phyloP scores from a whole-genome alignment of 2,888 invertebrate species.

The Ditula angustiorana region DNA sequence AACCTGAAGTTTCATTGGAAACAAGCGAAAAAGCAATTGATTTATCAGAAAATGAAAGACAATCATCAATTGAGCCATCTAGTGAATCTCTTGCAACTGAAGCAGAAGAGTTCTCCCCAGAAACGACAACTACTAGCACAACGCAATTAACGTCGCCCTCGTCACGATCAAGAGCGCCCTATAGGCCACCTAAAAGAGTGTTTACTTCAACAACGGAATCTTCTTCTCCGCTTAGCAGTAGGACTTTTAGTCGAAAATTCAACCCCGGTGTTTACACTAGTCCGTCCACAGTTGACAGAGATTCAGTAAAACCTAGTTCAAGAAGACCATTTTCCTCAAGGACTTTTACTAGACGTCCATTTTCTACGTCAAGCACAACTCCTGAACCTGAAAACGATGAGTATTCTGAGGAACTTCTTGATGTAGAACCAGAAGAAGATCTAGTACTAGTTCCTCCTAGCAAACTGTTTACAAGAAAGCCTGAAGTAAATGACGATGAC shows the following conservation, averaged over 20 bases:
- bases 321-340: slow-evolving; percentile 70
- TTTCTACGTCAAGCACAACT: slow-evolving; percentile 74
- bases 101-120: slow-evolving; percentile 46
- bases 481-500: slow-evolving; percentile 55
- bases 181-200: slow-evolving; percentile 71
- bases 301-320: slow-evolving; percentile 62
- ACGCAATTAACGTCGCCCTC: slow-evolving; percentile 58
- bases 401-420: slow-evolving; percentile 56
- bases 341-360: slow-evolving; percentile 72
- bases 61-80: slow-evolving; percentile 20
- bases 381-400: slow-evolving; percentile 66
- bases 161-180: slow-evolving; percentile 68
- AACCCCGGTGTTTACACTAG: slow-evolving; percentile 80
- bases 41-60: slow-evolving; percentile 53
- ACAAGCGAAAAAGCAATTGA: slow-evolving; percentile 58
- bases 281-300: slow-evolving; percentile 69
- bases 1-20: slow-evolving; percentile 57
- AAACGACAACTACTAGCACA: slow-evolving; percentile 65
- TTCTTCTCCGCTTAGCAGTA: slow-evolving; percentile 66
- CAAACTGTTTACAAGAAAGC: slow-evolving; percentile 74
- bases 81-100: slow-evolving; percentile 49
- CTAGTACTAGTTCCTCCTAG: slow-evolving; percentile 76
- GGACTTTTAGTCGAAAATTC: slow-evolving; percentile 79
- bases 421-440: slow-evolving; percentile 73
- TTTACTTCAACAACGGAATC: slow-evolving; percentile 77